Conservation (phyloP, 2,797 vertebrate genomes). For the Pitangus sulphuratus region DNA sequence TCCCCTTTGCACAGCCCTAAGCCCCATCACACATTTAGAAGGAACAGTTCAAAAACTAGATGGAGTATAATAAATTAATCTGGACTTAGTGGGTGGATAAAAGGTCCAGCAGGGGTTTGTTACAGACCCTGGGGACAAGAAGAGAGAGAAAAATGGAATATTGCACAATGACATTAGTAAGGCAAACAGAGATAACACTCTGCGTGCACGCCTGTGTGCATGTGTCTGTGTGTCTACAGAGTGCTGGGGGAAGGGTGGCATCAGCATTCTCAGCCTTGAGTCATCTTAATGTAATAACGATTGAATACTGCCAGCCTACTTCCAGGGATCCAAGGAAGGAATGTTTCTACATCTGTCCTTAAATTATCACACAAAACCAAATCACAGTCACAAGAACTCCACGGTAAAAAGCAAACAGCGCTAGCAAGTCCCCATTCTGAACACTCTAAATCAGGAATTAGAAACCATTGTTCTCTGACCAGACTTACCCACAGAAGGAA, state of each 20-base stretch:
- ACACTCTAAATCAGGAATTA: not conserved
- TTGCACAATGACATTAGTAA: conserved; percentile 57
- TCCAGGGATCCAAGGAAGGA: conserved; percentile 15
- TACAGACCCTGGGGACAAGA: conserved; percentile 56
- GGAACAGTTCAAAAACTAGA: conserved; percentile 45
- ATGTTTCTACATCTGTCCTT: conserved; percentile 39
- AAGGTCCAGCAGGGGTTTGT: conserved; percentile 66
- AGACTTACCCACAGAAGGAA: not conserved
- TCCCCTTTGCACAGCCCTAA: conserved; percentile 60
- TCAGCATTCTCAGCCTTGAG: conserved; percentile 30
- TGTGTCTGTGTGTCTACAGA: conserved; percentile 16
- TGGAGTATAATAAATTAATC: conserved; percentile 65
- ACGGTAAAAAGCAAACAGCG: not conserved
- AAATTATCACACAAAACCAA: conserved; percentile 8
- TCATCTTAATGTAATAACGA: conserved; percentile 21
- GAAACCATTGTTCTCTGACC: not conserved
- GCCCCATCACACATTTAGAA: conserved; percentile 48
- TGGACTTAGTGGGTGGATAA: conserved; percentile 69
- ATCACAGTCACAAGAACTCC: not conserved
- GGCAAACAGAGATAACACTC: conserved; percentile 45
- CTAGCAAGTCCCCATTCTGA: not conserved
- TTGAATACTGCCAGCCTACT: not conserved
- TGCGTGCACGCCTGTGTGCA: not conserved
- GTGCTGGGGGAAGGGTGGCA: not conserved
- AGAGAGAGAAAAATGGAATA: conserved; percentile 63